Evolutionary conservation across 2,797 vertebrate species (phyloP).

Genomic region (Podarcis lilfordi): DNA sequence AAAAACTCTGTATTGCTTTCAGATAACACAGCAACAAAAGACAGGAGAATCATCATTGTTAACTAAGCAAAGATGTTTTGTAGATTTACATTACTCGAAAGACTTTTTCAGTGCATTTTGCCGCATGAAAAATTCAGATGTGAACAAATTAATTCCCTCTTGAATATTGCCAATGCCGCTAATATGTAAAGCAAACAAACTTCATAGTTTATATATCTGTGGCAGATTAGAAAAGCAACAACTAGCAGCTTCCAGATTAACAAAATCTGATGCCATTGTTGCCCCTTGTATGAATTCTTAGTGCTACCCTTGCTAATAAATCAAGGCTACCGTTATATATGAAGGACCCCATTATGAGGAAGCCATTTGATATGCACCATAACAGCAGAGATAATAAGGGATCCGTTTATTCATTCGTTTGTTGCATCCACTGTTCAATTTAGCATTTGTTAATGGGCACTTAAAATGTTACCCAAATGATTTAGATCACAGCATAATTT

Average conservation of each 20-base stretch:
- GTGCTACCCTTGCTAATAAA: slow-evolving; percentile 66
- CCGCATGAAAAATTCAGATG: slow-evolving; percentile 54
- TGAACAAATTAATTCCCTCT: slow-evolving; percentile 43
- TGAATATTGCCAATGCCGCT: slow-evolving; percentile 26
- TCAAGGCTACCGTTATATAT: slow-evolving; percentile 69
- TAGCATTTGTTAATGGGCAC: slow-evolving; percentile 79
- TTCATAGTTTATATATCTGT: slow-evolving; percentile 38
- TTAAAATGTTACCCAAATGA: slow-evolving; percentile 79
- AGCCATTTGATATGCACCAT: slow-evolving; percentile 71
- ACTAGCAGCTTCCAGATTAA: slow-evolving; percentile 43
- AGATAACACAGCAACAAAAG: slow-evolving; percentile 22
- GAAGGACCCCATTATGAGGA: slow-evolving; percentile 75
- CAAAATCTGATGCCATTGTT: slow-evolving; percentile 25
- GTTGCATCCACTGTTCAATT: slow-evolving; percentile 77
- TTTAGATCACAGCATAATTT: slow-evolving; percentile 67
- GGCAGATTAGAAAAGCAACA: slow-evolving; percentile 50
- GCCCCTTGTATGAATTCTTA: slow-evolving; percentile 54
- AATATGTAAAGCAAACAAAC: slow-evolving; percentile 26
- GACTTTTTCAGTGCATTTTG: slow-evolving; percentile 11
- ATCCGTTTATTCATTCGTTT: slow-evolving; percentile 75
- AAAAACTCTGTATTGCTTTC: slow-evolving; percentile 13
- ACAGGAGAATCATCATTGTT: slow-evolving; percentile 8
- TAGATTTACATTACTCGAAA: slow-evolving; percentile 49
- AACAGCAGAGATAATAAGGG: slow-evolving; percentile 75
- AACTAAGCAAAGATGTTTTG: slow-evolving; percentile 29